These are phyloP conservation scores for Pangasius macronema DNA, from an alignment of 2,797 vertebrate species.

Conservation along the genomic window DNA sequence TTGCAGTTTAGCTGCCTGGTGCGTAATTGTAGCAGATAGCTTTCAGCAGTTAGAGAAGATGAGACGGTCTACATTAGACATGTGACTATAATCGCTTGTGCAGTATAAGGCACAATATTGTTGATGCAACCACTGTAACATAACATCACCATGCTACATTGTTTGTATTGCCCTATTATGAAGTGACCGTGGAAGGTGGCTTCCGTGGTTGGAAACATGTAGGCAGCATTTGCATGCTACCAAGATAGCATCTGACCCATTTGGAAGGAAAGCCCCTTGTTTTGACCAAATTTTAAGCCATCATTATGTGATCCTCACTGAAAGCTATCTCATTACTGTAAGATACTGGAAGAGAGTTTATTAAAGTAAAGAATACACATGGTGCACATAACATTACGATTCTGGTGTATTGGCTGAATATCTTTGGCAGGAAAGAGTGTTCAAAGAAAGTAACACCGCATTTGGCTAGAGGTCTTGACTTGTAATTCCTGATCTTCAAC, in stretches of 20 bases:
- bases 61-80: not conserved
- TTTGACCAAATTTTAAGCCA: not conserved
- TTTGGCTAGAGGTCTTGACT: not conserved
- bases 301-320: not conserved
- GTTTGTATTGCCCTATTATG: not conserved
- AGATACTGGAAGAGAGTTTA: not conserved
- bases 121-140: not conserved
- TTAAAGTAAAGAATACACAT: conserved; percentile 3
- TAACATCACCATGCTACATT: not conserved
- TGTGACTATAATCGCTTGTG: not conserved
- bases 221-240: not conserved
- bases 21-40: conserved; percentile 33
- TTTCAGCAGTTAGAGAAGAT: not conserved
- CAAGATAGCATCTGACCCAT: not conserved
- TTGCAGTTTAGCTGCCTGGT: conserved; percentile 25
- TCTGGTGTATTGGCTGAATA: not conserved
- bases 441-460: not conserved
- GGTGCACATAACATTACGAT: not conserved
- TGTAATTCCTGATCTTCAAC: not conserved
- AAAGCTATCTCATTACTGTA: not conserved
- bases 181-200: not conserved
- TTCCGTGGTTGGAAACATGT: not conserved
- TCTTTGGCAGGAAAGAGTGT: not conserved
- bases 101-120: not conserved
- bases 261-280: not conserved